Evolutionary conservation across 1,140 invertebrate genomes (phyloP).

Genomic region (Phortica variegata): DNA sequence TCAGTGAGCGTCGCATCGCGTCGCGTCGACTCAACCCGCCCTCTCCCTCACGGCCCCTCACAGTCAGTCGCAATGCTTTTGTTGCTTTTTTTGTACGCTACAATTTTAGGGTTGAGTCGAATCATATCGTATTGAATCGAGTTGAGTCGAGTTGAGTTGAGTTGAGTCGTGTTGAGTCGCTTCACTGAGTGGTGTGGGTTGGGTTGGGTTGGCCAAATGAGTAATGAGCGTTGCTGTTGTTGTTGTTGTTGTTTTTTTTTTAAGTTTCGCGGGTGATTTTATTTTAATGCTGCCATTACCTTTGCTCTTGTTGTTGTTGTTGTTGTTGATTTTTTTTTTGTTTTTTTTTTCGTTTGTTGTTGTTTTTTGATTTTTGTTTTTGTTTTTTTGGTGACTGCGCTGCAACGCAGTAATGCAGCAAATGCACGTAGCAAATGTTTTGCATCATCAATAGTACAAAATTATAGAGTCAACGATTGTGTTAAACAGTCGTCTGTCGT

Average conservation of each 20-base stretch:
- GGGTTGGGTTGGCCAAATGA: slow-evolving; percentile 10
- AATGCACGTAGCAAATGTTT: slow-evolving; percentile 1
- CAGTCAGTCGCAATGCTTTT: no score
- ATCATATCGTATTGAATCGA: no score
- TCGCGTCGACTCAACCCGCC: no score
- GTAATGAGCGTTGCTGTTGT: slow-evolving; percentile 23
- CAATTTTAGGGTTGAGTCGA: slow-evolving; percentile 22
- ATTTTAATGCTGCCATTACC: background rate
- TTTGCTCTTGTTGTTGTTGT: no score
- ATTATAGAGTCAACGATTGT: no score
- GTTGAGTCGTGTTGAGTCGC: slow-evolving; percentile 4
- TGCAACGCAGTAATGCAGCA: slow-evolving; percentile 8
- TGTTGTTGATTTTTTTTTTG: background rate
- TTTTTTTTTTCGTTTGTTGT: background rate
- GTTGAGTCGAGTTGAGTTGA: slow-evolving; percentile 29
- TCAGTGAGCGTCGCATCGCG: no score
- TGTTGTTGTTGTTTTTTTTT: slow-evolving; percentile 21
- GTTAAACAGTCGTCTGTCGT: no score
- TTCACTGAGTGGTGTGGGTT: background rate
- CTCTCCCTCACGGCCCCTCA: no score
- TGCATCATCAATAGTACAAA: background rate
- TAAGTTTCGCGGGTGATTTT: slow-evolving; percentile 17
- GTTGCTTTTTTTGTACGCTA: background rate
- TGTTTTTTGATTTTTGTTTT: slow-evolving; percentile 1
- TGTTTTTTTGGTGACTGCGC: slow-evolving; percentile 4